These are phyloP conservation scores for Diloba caeruleocephala DNA, from an alignment of 2,888 invertebrate genomes.

Conservation along the genomic window DNA sequence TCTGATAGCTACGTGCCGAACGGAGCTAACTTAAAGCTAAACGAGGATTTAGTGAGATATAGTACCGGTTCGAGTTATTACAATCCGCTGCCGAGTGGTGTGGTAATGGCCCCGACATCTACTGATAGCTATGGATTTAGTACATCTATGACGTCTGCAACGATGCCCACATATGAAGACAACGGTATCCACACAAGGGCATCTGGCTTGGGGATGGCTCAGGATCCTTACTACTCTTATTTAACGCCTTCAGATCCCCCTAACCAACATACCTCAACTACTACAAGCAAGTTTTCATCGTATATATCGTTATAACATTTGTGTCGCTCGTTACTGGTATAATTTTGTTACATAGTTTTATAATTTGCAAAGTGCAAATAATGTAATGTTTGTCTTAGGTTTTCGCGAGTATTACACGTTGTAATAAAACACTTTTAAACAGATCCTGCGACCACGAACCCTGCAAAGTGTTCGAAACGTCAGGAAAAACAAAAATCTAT, in stretches of 20 bases:
- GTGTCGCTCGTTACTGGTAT: background rate
- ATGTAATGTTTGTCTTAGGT: too few relatives aligned
- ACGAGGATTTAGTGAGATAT: conserved; percentile 77
- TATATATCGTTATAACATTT: conserved; percentile 76
- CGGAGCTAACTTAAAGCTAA: conserved; percentile 78
- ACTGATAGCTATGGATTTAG: conserved; percentile 74
- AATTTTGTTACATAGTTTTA: background rate
- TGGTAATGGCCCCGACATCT: conserved; percentile 72
- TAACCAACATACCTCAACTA: conserved; percentile 65
- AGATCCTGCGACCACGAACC: too few relatives aligned
- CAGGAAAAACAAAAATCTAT: too few relatives aligned
- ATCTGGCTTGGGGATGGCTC: conserved; percentile 65
- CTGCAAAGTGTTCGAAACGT: too few relatives aligned
- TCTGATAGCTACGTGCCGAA: conserved; percentile 83
- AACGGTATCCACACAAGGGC: conserved; percentile 67
- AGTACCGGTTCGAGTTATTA: conserved; percentile 72
- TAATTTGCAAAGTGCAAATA: too few relatives aligned
- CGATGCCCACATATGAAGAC: conserved; percentile 79
- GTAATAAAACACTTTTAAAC: too few relatives aligned
- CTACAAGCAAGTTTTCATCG: conserved; percentile 74
- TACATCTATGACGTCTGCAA: conserved; percentile 64
- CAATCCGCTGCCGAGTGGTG: conserved; percentile 70
- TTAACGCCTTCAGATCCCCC: conserved; percentile 68
- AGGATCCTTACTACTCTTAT: conserved; percentile 80
- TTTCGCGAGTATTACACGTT: too few relatives aligned